Base-by-base conservation (phyloP, 1,140 invertebrate genomes). In the Caligus rogercresseyi region DNA sequence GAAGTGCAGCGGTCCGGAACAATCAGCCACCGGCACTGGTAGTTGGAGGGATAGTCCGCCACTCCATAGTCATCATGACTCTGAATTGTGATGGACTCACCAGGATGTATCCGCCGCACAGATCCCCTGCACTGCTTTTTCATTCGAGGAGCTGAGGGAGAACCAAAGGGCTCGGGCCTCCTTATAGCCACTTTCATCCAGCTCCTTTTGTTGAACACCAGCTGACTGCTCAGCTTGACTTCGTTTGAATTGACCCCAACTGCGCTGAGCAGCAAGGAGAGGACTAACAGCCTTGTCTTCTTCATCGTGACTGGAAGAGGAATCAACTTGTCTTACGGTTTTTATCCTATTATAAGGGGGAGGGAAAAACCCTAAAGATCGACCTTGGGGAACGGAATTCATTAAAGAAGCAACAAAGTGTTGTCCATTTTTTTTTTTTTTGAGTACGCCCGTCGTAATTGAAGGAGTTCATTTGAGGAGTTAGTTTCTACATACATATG, bases 51-150 rank as follows among this genome's bases (percentile, higher is more conserved):
- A 25, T 56, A 56, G 54, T 20, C 19, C 15, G n/a, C 54, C 20
- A 56, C 24, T 2, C 54, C 54, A 25, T 56, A 56, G 24, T 25
- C 24, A 1, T 56, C 19, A 18, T 56, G 54, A 18, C 54, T 56
- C 24, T 56, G 19, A 20, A 56, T 20, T 14, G 24, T 25, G n/a
- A 56, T 16, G 2, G 54, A 20, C 14, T 56, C 20, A 3, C 24
- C 54, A 21, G 20, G 20, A n/a, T 15, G 16, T 20, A 56, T 20
- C 14, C n/a, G 19, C n/a, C n/a, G 20, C n/a, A 56, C 54, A 25
- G 54, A 21, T 3, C 54, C 24, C 15, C 14, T 56, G 54, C 54
- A 56, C 54, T 56, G 54, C n/a, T 43, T 43, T 43, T n/a, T 43
- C n/a, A n/a, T 43, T 43, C 31, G 31, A 43, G n/a, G 31, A 43